phyloP scores from a whole-genome alignment of 1,140 invertebrate species.

The Orchesella cincta region DNA sequence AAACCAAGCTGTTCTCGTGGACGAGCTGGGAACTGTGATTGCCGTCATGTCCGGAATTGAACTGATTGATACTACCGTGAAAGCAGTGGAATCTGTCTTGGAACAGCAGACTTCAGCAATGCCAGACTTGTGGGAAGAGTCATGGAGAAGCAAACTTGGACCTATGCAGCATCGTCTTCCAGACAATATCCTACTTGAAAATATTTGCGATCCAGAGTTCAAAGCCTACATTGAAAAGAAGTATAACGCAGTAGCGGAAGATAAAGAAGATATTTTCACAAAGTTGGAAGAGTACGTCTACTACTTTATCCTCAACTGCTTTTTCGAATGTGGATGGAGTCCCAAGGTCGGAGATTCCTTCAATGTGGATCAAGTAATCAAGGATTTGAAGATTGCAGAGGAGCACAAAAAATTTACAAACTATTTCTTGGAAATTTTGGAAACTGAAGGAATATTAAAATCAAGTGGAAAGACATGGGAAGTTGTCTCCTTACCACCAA shows the following conservation, averaged over 20 bases:
- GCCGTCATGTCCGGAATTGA: constrained; percentile 33
- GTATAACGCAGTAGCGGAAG: neutral
- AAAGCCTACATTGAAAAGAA: neutral
- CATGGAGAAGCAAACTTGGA: constrained; percentile 16
- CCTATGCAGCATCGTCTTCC: neutral
- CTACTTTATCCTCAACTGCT: neutral
- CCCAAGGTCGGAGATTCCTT: neutral
- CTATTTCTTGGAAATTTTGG: neutral
- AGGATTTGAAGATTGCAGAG: neutral
- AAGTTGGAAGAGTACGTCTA: neutral
- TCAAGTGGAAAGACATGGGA: neutral
- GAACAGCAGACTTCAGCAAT: constrained; percentile 14
- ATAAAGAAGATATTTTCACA: neutral
- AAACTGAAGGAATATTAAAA: neutral
- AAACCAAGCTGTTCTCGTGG: constrained; percentile 21
- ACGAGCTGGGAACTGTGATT: constrained; percentile 30
- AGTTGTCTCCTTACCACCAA: neutral
- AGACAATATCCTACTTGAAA: neutral
- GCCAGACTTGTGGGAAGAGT: constrained; percentile 34
- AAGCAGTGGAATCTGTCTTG: constrained; percentile 24
- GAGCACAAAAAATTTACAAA: neutral
- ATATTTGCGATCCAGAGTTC: neutral
- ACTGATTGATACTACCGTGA: constrained; percentile 31
- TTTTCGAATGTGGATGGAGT: neutral
- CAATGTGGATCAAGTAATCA: neutral